A percentile compares a stretch with the other conserved stretches of the same genome.
Evolutionary conservation across 35 echinoderm and acorn worm genomes (phyloP).

Genomic region (Patiria miniata): DNA sequence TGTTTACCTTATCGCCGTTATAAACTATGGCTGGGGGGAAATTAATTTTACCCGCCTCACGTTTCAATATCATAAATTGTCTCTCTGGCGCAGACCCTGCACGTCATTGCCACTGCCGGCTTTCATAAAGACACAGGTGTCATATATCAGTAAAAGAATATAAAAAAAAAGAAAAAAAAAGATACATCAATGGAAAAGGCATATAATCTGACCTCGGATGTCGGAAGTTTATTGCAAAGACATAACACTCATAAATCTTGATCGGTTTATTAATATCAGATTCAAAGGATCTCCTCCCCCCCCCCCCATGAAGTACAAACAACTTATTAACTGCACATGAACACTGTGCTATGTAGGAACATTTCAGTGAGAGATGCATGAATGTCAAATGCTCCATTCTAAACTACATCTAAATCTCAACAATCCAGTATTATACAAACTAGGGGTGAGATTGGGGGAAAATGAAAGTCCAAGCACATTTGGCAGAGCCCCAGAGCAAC

Average conservation of each 20-base stretch:
- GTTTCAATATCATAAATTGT: conserved; percentile 26
- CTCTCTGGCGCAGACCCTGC: background rate
- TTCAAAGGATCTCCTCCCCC: background rate
- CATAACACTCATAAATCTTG: conserved; percentile 26
- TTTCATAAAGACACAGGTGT: conserved; percentile 2
- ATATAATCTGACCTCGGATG: conserved; percentile 9
- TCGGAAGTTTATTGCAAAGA: conserved; percentile 15
- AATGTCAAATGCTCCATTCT: too few relatives aligned
- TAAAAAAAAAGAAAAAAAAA: background rate
- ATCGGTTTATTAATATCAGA: background rate
- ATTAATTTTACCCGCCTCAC: conserved; percentile 21
- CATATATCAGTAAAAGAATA: background rate
- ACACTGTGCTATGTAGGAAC: too few relatives aligned
- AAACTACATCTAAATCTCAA: too few relatives aligned
- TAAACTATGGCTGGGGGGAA: conserved; percentile 16
- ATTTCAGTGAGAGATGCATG: too few relatives aligned
- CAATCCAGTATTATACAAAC: too few relatives aligned
- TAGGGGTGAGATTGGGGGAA: too few relatives aligned
- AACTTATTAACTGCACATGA: too few relatives aligned
- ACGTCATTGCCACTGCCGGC: background rate
- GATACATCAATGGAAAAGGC: too few relatives aligned
- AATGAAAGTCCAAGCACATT: too few relatives aligned
- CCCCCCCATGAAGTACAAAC: too few relatives aligned
- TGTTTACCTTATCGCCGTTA: conserved; percentile 15
- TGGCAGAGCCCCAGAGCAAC: too few relatives aligned